These are phyloP conservation scores for Pachymerium ferrugineum DNA, from an alignment of 2,888 invertebrate species.

Conservation along the genomic window DNA sequence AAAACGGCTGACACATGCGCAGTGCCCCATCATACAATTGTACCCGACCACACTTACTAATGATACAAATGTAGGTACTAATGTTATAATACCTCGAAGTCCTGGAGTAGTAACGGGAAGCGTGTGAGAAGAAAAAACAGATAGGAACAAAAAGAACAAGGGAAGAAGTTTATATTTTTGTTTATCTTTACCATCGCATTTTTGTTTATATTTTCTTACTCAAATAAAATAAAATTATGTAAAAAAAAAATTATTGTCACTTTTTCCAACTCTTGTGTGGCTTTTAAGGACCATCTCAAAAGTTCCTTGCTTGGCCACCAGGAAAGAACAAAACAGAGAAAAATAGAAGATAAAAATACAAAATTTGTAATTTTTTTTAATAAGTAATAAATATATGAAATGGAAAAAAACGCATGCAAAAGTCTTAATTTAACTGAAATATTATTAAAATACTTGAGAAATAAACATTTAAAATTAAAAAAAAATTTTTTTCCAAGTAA, in stretches of 20 bases:
- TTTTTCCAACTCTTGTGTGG: conserved; percentile 38
- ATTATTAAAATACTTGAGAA: background rate
- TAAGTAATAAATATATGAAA: background rate
- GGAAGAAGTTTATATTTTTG: conserved; percentile 12
- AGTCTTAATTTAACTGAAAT: background rate
- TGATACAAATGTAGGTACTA: conserved; percentile 36
- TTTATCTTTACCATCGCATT: background rate
- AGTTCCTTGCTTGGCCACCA: conserved; percentile 63
- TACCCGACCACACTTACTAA: conserved; percentile 3
- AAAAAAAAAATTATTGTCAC: background rate
- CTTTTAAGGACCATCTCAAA: conserved; percentile 86
- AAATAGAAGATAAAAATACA: conserved; percentile 32
- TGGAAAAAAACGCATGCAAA: background rate
- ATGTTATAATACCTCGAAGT: conserved; percentile 68
- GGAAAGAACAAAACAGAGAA: conserved; percentile 36
- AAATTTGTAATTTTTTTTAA: background rate
- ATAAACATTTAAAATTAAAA: background rate
- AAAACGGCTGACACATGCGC: conserved; percentile 30
- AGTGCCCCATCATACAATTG: conserved; percentile 2
- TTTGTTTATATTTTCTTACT: background rate
- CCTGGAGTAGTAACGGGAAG: conserved; percentile 53
- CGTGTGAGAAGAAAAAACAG: conserved; percentile 32
- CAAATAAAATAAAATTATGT: background rate
- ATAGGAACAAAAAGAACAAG: conserved; percentile 42
- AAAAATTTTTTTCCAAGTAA: conserved; percentile 28